These are phyloP conservation scores for Chlamydotis undulata DNA, from an alignment of 2,113 vertebrate genomes.

Conservation along the genomic window DNA sequence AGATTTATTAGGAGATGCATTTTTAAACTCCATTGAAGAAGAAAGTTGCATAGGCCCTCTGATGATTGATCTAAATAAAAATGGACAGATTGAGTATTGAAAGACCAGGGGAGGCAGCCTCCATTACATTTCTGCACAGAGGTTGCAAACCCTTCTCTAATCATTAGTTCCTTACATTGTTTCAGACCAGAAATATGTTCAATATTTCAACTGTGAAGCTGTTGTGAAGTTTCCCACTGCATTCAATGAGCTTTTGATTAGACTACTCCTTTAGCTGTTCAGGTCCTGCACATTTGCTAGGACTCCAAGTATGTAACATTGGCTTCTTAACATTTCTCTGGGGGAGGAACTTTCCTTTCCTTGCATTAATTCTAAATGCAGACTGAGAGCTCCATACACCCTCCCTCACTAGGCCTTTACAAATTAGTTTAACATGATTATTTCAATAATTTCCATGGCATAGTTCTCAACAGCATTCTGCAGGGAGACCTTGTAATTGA, in stretches of 20 bases:
- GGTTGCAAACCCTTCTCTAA: background rate
- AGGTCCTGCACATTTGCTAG: background rate
- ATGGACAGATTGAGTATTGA: background rate
- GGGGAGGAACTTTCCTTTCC: background rate
- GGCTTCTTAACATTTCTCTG: background rate
- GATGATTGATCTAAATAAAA: background rate
- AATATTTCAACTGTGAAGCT: background rate
- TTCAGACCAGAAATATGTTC: background rate
- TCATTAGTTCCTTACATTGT: background rate
- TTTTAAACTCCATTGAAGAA: background rate
- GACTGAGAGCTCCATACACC: background rate
- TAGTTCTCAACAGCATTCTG: background rate
- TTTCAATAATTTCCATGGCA: conserved; percentile 17
- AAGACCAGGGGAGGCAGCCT: background rate
- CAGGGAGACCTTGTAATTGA: background rate
- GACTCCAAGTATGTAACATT: background rate
- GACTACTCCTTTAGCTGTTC: background rate
- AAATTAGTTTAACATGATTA: background rate
- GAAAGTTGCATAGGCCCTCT: background rate
- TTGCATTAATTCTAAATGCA: background rate
- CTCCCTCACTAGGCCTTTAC: background rate
- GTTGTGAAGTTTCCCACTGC: background rate
- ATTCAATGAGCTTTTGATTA: conserved; percentile 34
- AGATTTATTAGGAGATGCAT: background rate
- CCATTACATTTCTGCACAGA: background rate